Evolutionary conservation across 2,797 vertebrate species (phyloP).

Genomic region (Sebastes steindachneri): DNA sequence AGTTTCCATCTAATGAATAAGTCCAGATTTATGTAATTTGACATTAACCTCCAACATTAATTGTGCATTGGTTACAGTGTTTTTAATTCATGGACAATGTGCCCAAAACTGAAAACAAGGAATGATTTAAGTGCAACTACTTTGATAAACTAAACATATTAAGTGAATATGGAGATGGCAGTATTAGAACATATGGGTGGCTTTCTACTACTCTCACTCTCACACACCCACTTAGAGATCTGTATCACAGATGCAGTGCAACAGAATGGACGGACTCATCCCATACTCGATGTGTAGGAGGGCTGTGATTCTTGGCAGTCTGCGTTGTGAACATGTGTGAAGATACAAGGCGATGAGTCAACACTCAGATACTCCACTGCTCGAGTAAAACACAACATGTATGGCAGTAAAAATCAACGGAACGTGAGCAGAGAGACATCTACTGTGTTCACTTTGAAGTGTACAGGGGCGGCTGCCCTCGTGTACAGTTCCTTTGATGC

Average conservation of each 20-base stretch:
- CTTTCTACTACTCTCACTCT: neutral
- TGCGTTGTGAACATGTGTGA: constrained; percentile 44
- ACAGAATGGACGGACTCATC: constrained; percentile 39
- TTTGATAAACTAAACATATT: neutral
- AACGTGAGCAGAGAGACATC: constrained; percentile 4
- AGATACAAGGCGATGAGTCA: constrained; percentile 59
- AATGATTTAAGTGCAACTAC: neutral
- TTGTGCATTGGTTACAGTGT: neutral
- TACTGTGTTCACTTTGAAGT: constrained; percentile 53
- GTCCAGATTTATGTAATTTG: neutral
- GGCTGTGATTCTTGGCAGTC: constrained; percentile 54
- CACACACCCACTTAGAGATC: constrained; percentile 3
- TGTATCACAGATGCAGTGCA: constrained; percentile 39
- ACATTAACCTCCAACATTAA: neutral
- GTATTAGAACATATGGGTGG: constrained; percentile 11
- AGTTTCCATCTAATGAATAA: neutral
- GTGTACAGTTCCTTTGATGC: constrained; percentile 54
- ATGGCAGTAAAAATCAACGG: constrained; percentile 41
- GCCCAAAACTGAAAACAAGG: neutral
- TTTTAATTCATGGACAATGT: neutral
- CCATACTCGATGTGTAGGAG: constrained; percentile 51
- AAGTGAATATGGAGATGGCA: constrained; percentile 5
- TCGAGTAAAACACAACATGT: constrained; percentile 28
- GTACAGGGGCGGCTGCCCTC: neutral
- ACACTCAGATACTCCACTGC: constrained; percentile 14